phyloP scores from a whole-genome alignment of 1,140 invertebrate genomes.

The Andricus grossulariae region DNA sequence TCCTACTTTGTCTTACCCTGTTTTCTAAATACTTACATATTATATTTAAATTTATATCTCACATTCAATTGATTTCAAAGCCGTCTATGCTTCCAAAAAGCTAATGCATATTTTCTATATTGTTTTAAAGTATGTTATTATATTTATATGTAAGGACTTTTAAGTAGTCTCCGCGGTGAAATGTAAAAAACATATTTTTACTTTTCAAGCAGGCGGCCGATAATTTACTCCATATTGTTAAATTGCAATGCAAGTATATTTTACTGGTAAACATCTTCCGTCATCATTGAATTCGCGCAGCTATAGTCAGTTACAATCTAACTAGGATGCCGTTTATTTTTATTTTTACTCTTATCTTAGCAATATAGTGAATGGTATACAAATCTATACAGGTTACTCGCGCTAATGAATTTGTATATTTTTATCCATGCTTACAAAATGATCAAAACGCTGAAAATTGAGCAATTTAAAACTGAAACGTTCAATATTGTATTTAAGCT shows the following conservation, averaged over 20 bases:
- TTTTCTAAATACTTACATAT: constrained; percentile 55
- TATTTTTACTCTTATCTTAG: constrained; percentile 43
- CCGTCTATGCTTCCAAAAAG: constrained; percentile 9
- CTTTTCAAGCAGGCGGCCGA: constrained; percentile 17
- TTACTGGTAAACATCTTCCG: constrained; percentile 5
- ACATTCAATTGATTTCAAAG: constrained; percentile 19
- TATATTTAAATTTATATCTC: constrained; percentile 16
- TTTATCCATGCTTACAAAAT: constrained; percentile 14
- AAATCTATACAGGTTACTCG: constrained; percentile 62
- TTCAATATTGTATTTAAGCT: too few species aligned
- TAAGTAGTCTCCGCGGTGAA: neutral
- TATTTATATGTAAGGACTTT: neutral
- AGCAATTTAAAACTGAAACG: too few species aligned
- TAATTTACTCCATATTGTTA: neutral
- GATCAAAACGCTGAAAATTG: too few species aligned
- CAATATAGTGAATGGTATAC: constrained; percentile 40
- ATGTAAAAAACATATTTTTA: constrained; percentile 25
- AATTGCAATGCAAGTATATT: constrained; percentile 4
- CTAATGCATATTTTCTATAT: constrained; percentile 13
- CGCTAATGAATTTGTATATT: constrained; percentile 33
- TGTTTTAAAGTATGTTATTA: neutral
- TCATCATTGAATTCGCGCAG: neutral
- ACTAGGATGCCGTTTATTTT: constrained; percentile 55
- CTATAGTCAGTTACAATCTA: constrained; percentile 57
- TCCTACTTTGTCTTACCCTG: constrained; percentile 53